A percentile compares a stretch with the other conserved stretches of the same genome.
Conservation (phyloP, 2,113 vertebrate species). For the Okapia johnstoni region DNA sequence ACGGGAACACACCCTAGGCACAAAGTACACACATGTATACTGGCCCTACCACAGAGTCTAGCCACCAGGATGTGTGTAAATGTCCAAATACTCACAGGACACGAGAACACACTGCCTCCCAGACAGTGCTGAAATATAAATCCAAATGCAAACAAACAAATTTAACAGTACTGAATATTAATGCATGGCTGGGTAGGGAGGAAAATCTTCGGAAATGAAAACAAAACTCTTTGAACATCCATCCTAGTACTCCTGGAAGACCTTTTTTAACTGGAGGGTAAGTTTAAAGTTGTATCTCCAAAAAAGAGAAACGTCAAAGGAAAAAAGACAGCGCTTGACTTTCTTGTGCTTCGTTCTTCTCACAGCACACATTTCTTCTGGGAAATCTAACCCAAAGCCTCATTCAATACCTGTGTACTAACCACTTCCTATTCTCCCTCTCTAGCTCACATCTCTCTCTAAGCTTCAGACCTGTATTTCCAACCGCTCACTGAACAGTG, state of each 20-base stretch:
- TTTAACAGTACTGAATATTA: constrained; percentile 59
- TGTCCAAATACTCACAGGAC: background rate
- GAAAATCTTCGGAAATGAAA: background rate
- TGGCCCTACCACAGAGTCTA: background rate
- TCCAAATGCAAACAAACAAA: constrained; percentile 51
- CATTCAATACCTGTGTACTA: background rate
- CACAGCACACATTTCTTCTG: background rate
- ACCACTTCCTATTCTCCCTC: no score
- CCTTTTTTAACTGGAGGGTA: background rate
- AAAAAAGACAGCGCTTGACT: background rate
- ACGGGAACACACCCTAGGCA: background rate
- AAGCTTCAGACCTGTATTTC: background rate
- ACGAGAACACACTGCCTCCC: background rate
- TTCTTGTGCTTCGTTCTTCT: background rate
- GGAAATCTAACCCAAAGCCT: background rate
- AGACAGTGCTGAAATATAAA: constrained; percentile 59
- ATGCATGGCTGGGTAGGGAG: background rate
- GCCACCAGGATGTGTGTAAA: background rate
- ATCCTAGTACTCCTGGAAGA: background rate
- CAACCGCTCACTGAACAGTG: background rate
- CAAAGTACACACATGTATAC: background rate
- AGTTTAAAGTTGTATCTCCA: background rate
- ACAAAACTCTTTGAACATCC: background rate
- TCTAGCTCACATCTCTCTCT: background rate
- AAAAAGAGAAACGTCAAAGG: background rate